Conservation (phyloP, 2,888 invertebrate species). For the Drosophila robusta region DNA sequence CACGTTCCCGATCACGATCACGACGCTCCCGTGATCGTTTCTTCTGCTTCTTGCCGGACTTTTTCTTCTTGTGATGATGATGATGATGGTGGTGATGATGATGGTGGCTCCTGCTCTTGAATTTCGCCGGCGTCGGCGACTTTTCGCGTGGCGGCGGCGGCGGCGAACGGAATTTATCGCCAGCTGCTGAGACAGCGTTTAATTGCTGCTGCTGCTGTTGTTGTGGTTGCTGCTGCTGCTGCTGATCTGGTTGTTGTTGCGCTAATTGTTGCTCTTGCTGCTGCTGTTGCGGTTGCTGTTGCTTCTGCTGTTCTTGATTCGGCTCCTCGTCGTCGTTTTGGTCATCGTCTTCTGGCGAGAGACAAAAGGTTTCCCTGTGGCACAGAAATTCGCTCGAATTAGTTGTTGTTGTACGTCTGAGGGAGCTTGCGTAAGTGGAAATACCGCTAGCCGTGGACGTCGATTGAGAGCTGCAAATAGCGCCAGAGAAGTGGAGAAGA, state of each 20-base stretch:
- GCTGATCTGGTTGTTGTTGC: conserved; percentile 23
- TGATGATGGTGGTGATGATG: conserved; percentile 49
- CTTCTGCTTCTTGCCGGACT: conserved; percentile 82
- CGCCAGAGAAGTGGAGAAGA: neutral
- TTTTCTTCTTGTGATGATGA: conserved; percentile 81
- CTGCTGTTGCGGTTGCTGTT: conserved; percentile 18
- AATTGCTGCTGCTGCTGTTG: conserved; percentile 35
- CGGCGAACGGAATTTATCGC: conserved; percentile 57
- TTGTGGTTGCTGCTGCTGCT: conserved; percentile 15
- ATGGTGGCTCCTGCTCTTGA: conserved; percentile 47
- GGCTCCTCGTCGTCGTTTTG: conserved; percentile 61
- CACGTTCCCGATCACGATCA: conserved; percentile 51
- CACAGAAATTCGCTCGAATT: conserved; percentile 85
- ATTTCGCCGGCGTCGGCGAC: conserved; percentile 64
- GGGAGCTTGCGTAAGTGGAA: conserved; percentile 85
- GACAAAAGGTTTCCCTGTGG: conserved; percentile 84
- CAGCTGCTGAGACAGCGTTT: conserved; percentile 36
- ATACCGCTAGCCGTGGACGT: conserved; percentile 85
- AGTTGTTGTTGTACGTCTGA: conserved; percentile 83
- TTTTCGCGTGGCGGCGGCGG: conserved; percentile 45
- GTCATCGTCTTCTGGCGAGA: conserved; percentile 83
- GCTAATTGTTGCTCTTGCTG: conserved; percentile 26
- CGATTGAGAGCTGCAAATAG: conserved; percentile 82
- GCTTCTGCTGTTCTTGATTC: conserved; percentile 26
- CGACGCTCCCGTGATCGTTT: conserved; percentile 82